phyloP scores from a whole-genome alignment of 2,113 vertebrate genomes.

The Hyla sarda region DNA sequence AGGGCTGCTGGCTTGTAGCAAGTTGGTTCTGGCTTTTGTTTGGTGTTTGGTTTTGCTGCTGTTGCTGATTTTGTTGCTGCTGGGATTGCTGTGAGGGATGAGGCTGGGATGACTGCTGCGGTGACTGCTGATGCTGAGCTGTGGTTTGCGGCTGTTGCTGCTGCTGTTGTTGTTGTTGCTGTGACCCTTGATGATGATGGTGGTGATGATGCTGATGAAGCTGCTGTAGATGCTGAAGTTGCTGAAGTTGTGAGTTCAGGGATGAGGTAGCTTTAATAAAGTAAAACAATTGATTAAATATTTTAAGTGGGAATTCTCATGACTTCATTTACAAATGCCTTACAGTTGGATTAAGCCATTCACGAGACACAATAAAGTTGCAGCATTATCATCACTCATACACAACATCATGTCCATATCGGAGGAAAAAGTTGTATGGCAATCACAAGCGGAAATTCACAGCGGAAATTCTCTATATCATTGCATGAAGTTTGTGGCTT shows the following conservation, averaged over 20 bases:
- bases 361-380: no score
- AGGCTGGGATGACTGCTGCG: slow-evolving; percentile 67
- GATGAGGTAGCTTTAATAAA: slow-evolving; percentile 96
- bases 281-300: slow-evolving; percentile 56
- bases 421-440: no score
- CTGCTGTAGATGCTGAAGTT: slow-evolving; percentile 97
- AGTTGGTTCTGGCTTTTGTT: slow-evolving; percentile 79
- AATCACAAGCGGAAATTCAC: no score
- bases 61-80: slow-evolving; percentile 68
- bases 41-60: slow-evolving; percentile 77
- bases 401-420: no score
- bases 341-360: no score
- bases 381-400: no score
- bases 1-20: slow-evolving; percentile 75
- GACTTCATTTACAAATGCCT: background rate
- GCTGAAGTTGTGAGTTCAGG: slow-evolving; percentile 97
- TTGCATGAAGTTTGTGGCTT: no score
- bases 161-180: slow-evolving; percentile 66
- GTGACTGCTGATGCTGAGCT: slow-evolving; percentile 69
- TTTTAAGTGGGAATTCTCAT: background rate
- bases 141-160: slow-evolving; percentile 69
- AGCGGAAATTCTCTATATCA: no score
- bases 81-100: slow-evolving; percentile 71
- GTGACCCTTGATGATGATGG: slow-evolving; percentile 65
- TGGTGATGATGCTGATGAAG: slow-evolving; percentile 89